Percentiles rank a stretch among this genome's conserved stretches.
Conservation (phyloP, 2,888 invertebrate species). For the Agriotes lineatus region DNA sequence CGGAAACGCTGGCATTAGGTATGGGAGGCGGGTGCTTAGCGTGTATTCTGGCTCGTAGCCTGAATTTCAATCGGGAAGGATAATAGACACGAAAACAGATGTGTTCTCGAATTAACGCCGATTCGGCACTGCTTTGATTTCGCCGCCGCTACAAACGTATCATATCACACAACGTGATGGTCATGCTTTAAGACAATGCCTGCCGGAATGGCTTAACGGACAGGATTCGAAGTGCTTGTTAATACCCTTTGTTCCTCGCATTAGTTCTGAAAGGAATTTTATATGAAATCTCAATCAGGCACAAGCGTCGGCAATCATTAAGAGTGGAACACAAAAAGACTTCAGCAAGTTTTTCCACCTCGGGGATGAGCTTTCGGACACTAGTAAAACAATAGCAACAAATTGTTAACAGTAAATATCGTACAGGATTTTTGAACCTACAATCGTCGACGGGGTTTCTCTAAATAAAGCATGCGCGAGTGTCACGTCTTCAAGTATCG, state of each 20-base stretch:
- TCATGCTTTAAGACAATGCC: constrained; percentile 36
- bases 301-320: constrained; percentile 25
- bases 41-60: not conserved
- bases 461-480: constrained; percentile 11
- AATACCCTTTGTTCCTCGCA: constrained; percentile 32
- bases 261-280: constrained; percentile 28
- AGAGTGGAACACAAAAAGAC: too few relatives aligned
- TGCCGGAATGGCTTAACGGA: constrained; percentile 33
- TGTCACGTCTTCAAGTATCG: constrained; percentile 27
- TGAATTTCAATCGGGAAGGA: constrained; percentile 2
- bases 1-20: constrained; percentile 12
- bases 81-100: not conserved
- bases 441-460: constrained; percentile 1
- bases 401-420: constrained; percentile 1
- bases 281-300: constrained; percentile 22
- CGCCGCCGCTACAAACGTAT: constrained; percentile 33
- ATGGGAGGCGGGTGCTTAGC: constrained; percentile 1
- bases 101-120: constrained; percentile 26
- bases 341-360: not conserved
- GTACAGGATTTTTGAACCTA: not conserved
- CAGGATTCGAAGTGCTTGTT: constrained; percentile 38
- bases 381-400: constrained; percentile 23
- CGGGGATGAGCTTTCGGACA: constrained; percentile 6
- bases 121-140: constrained; percentile 30
- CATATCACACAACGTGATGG: constrained; percentile 17